A percentile compares a stretch with the other conserved stretches of the same genome.
These are phyloP conservation scores for Hyperoplus immaculatus DNA, from an alignment of 2,797 vertebrate genomes.

Conservation along the genomic window DNA sequence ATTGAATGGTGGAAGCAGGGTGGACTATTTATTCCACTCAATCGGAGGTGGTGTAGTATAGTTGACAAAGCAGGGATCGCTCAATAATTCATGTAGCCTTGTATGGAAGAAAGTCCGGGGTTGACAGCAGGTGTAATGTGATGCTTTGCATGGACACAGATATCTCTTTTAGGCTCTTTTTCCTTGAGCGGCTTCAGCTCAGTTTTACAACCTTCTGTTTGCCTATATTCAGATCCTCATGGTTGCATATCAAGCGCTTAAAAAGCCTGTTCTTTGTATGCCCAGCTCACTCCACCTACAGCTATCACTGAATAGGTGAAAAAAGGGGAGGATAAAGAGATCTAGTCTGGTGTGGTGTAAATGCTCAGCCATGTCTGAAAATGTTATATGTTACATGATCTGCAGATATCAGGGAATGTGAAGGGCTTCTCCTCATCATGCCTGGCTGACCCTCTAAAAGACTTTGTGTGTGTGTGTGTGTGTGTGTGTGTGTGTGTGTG, in stretches of 20 bases:
- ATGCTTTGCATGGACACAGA: constrained; percentile 70
- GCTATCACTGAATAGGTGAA: constrained; percentile 2
- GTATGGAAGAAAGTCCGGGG: constrained; percentile 64
- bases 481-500: constrained; percentile 14
- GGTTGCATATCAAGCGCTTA: neutral
- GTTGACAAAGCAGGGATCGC: constrained; percentile 58
- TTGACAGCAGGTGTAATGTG: constrained; percentile 75
- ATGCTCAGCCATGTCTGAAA: constrained; percentile 19
- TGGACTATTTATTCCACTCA: constrained; percentile 45
- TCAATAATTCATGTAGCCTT: constrained; percentile 79
- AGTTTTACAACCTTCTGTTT: constrained; percentile 55
- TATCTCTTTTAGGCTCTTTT: constrained; percentile 50
- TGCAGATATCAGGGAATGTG: constrained; percentile 44
- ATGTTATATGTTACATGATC: constrained; percentile 55
- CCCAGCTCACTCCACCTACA: neutral
- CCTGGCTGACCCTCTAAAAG: constrained; percentile 57
- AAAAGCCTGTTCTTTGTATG: neutral
- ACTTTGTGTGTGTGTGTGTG: neutral
- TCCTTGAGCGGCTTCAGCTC: constrained; percentile 5
- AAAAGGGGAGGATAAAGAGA: neutral
- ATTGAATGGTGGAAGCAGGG: constrained; percentile 31
- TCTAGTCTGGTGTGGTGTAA: neutral
- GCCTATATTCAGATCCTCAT: constrained; percentile 39
- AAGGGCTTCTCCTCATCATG: constrained; percentile 59
- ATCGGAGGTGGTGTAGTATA: constrained; percentile 65